Conservation (phyloP, 2,113 vertebrate species). For the Cercopithecus mona region DNA sequence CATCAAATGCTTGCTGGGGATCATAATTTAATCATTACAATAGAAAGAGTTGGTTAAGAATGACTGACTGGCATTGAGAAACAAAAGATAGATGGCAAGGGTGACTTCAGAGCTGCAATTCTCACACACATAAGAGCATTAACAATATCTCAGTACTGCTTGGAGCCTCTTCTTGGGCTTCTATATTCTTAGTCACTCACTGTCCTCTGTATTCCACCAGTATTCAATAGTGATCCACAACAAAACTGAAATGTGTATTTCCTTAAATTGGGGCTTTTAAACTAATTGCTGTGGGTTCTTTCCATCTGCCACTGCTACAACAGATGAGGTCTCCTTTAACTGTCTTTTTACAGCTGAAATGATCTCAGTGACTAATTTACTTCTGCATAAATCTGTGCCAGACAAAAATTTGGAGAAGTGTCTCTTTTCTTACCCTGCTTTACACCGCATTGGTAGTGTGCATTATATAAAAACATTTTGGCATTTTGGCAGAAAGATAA, state of each 20-base stretch:
- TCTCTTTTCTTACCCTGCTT: neutral
- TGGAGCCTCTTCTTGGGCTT: neutral
- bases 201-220: neutral
- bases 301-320: neutral
- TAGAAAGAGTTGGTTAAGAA: neutral
- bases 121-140: neutral
- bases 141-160: neutral
- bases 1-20: neutral
- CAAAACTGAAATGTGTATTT: neutral
- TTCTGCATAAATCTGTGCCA: slow-evolving; percentile 4
- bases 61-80: neutral
- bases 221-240: neutral
- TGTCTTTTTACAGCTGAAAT: neutral
- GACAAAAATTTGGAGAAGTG: neutral
- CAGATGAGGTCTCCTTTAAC: neutral
- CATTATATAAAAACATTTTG: slow-evolving; percentile 12
- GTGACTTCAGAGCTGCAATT: neutral
- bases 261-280: neutral
- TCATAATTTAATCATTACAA: neutral
- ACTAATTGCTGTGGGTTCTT: neutral
- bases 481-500: slow-evolving; percentile 14
- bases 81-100: neutral
- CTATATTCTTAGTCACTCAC: neutral
- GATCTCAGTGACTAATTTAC: neutral
- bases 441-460: neutral